Conservation (phyloP, 2,797 vertebrate species). For the Esox lucius region DNA sequence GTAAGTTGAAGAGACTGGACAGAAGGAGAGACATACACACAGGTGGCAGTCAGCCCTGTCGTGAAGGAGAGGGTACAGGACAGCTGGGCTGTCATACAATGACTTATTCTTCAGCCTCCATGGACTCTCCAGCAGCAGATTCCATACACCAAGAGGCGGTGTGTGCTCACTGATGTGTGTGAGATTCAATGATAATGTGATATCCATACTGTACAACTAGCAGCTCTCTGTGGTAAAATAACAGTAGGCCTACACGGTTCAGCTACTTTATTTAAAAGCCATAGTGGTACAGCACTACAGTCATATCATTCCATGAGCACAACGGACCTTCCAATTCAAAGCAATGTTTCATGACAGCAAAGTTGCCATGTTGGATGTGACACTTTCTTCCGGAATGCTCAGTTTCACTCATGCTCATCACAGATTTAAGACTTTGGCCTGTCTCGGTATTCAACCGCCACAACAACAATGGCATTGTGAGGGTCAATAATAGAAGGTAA, state of each 20-base stretch:
- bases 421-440: background rate
- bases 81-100: conserved; percentile 80
- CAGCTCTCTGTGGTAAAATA: conserved; percentile 5
- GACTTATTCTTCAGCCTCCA: conserved; percentile 71
- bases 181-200: conserved; percentile 3
- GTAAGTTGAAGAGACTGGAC: background rate
- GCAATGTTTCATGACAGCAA: conserved; percentile 31
- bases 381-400: background rate
- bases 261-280: conserved; percentile 40
- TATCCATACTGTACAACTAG: background rate
- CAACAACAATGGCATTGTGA: background rate
- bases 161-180: background rate
- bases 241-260: background rate
- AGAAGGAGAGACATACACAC: conserved; percentile 29
- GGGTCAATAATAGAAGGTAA: no score
- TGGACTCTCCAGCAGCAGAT: conserved; percentile 24
- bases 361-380: background rate
- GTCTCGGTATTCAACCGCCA: background rate
- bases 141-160: conserved; percentile 27
- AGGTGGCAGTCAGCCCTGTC: conserved; percentile 58
- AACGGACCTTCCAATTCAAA: background rate
- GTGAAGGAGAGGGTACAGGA: conserved; percentile 63
- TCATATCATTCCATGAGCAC: background rate
- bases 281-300: background rate
- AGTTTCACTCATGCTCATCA: background rate